Base-by-base conservation (phyloP, 2,113 vertebrate species). In the Saguinus midas region DNA sequence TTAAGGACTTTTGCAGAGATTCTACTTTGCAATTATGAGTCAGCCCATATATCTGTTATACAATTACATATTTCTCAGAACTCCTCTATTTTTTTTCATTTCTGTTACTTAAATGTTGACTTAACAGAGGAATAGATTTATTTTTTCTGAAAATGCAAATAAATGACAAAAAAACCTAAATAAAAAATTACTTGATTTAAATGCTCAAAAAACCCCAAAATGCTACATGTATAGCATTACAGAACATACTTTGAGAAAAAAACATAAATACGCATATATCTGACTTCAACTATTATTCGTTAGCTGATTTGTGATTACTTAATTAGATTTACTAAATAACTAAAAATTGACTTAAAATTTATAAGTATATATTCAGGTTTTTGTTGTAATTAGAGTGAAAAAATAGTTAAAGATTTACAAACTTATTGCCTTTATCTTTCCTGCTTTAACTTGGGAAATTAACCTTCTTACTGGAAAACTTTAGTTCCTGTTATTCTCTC, bases 331-430 rank as follows among this genome's bases (percentile, higher is more conserved):
- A 58, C 45, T 75, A 86, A 78, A 86, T 66, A 81, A 86, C 35
- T 70, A 88, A 43, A 91, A 73, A 64, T 5, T 89, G 6, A 79
- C 45, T 84, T 84, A 79, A 81, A 68, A 68, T 40, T 27, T 57
- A 40, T 48, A 40, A 70, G 9, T 35, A 40, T 81, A 61, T 81
- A 76, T 94, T 85, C 13, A 78, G 32, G 8, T n/a, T 89, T 97
- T 32, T 85, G 27, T 85, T 96, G 10, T 40, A 89, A 95, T 84
- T 91, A 94, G 29, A 80, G 84, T 40, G 52, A 78, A 85, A 94
- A 85, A 14, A 58, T 29, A 61, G 25, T 27, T 91, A 64, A 95
- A 79, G 2, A 86, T 92, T 82, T 73, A 90, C 2, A 79, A 45
- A 50, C 29, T 50, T 13, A 76, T 55, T 91, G 27, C 35, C 4